phyloP scores from a whole-genome alignment of 2,113 vertebrate species.

The Phalacrocorax aristotelis region DNA sequence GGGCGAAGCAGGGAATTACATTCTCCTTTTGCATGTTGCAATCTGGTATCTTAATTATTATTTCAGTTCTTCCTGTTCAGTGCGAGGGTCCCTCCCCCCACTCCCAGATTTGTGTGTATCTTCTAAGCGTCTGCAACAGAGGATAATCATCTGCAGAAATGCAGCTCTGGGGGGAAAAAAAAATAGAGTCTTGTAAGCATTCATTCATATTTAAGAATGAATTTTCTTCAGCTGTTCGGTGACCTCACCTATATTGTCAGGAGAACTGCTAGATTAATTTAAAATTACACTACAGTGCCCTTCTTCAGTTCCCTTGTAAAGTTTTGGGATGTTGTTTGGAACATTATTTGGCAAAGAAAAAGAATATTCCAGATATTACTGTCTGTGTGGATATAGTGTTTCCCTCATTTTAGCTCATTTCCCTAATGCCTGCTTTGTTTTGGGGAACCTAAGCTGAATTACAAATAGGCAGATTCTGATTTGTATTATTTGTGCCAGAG shows the following conservation, averaged over 20 bases:
- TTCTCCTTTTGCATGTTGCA: background rate
- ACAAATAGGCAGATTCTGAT: background rate
- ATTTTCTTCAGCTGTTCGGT: slow-evolving; percentile 12
- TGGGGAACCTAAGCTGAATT: background rate
- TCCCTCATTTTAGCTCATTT: background rate
- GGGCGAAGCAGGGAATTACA: background rate
- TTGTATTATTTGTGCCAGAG: background rate
- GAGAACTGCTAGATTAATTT: background rate
- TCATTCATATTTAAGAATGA: background rate
- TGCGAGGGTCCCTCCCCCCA: background rate
- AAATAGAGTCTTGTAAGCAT: background rate
- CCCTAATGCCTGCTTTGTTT: background rate
- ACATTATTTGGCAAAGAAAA: background rate
- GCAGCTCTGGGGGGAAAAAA: background rate
- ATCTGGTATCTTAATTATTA: background rate
- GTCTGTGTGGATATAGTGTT: background rate
- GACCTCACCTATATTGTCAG: background rate
- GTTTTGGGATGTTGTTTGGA: background rate
- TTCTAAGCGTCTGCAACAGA: background rate
- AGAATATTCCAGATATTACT: background rate
- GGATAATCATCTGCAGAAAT: slow-evolving; percentile 6
- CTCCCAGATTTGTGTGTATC: background rate
- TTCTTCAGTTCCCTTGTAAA: background rate
- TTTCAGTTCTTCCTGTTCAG: background rate
- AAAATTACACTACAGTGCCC: background rate